Evolutionary conservation across 35 echinoderm and acorn worm species (phyloP).

Genomic region (Ptychodera flava): DNA sequence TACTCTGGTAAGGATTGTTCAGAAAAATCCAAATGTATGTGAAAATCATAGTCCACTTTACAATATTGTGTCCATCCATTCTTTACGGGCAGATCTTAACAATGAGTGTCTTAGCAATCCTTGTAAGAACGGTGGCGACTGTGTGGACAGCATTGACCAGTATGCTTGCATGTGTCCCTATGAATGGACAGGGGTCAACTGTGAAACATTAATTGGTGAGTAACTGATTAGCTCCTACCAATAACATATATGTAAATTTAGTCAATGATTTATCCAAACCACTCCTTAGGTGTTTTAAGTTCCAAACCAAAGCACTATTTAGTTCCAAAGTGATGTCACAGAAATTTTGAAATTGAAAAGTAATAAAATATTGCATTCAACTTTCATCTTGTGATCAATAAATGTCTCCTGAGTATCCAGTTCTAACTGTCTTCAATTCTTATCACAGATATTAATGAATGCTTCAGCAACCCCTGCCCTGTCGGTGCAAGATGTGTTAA

Average conservation of each 20-base stretch:
- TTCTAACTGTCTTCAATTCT: no score
- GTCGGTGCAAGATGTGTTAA: slow-evolving; percentile 5
- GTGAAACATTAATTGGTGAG: slow-evolving; percentile 49
- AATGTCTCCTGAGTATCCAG: no score
- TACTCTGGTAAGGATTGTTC: no score
- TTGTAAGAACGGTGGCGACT: slow-evolving; percentile 54
- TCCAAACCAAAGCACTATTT: no score
- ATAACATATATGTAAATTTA: background rate
- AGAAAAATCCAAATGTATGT: no score
- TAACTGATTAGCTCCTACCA: background rate
- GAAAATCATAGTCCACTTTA: no score
- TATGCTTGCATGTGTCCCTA: slow-evolving; percentile 54
- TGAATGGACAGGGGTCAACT: slow-evolving; percentile 30
- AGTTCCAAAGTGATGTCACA: no score
- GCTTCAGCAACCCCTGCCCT: slow-evolving; percentile 15
- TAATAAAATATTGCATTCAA: background rate
- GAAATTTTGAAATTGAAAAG: slow-evolving; percentile 8
- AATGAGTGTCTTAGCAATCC: slow-evolving; percentile 52
- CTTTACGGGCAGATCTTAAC: slow-evolving; percentile 67
- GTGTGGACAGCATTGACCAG: slow-evolving; percentile 52
- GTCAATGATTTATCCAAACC: no score
- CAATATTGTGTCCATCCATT: no score
- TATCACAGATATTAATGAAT: slow-evolving; percentile 6
- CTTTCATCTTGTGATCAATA: no score
- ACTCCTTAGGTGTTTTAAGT: no score